Evolutionary conservation across 1,140 invertebrate species (phyloP).

Genomic region (Ridgeia piscesae): DNA sequence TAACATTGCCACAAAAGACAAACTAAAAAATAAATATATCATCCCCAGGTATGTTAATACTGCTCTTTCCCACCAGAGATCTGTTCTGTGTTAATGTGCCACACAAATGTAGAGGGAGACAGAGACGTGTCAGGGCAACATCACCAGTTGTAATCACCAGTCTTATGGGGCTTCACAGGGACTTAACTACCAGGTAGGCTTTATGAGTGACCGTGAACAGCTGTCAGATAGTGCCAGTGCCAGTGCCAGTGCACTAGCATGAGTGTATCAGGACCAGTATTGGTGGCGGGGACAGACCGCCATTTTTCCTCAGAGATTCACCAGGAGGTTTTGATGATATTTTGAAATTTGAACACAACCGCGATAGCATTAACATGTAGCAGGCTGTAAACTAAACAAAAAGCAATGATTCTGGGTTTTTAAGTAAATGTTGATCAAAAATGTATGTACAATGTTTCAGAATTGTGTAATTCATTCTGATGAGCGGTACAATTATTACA

Average conservation of each 20-base stretch:
- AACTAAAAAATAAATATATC: neutral
- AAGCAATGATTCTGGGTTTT: too few relatives aligned
- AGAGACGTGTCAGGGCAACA: neutral
- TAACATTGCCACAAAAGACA: neutral
- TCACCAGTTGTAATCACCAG: neutral
- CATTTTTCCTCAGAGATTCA: too few relatives aligned
- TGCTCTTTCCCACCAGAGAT: neutral
- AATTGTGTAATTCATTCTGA: too few relatives aligned
- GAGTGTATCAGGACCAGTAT: neutral
- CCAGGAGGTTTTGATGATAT: too few relatives aligned
- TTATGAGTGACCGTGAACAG: neutral
- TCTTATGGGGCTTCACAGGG: neutral
- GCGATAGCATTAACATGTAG: too few relatives aligned
- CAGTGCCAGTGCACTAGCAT: neutral
- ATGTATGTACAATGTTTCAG: too few relatives aligned
- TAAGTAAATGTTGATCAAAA: too few relatives aligned
- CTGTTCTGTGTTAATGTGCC: neutral
- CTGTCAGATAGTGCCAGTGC: too few relatives aligned
- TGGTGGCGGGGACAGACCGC: too few relatives aligned
- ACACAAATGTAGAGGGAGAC: neutral
- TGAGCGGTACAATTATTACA: too few relatives aligned
- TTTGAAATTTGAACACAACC: too few relatives aligned
- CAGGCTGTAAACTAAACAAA: too few relatives aligned
- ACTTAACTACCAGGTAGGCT: neutral
- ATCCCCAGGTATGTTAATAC: neutral